Base-by-base conservation (phyloP, 1,140 invertebrate species). In the Drosophila kurseongensis region DNA sequence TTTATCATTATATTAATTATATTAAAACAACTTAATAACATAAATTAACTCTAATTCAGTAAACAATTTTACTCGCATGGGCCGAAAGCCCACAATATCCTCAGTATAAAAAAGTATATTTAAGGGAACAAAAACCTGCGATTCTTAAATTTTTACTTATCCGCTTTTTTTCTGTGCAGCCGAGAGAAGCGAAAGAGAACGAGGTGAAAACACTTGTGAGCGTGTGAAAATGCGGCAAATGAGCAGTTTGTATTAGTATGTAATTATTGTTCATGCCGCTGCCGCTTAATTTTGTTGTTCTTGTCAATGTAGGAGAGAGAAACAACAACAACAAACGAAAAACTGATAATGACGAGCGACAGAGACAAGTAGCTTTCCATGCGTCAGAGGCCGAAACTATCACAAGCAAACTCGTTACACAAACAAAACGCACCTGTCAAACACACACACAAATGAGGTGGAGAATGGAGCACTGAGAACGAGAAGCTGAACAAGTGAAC, bases 141-240 rank as follows among this genome's bases (percentile, higher is more conserved):
- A 23, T 2, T 2, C 6, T 32, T 1, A 32, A 8, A 7, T 8
- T 7, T 32, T 32, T 32, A 2, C 8, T 32, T 8, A 32, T 32
- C 29, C 8, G 29, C 2, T 9, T 51, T 51, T 14, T 32, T 51
- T 35, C 48, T 16, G 48, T 51, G 48, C 27, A 16, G 8, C 1
- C 55, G 45, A 35, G 45, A 56, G 47, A 48, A 41, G 55, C 14
- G 50, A 23, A 51, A 54, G 42, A 48, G 71, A 57, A 55, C 40
- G 36, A 45, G 47, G 35, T 18, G 16, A 78, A 81, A 81, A 78
- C 82, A 88, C 82, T 88, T 85, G 83, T 72, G 83, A 88, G 82
- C 79, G 82, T 86, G 82, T 88, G 83, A 86, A 86, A 88, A 88
- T 86, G 82, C 79, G 75, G 83, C 82, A 86, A 86, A 88, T 82